These are phyloP conservation scores for Platynereis dumerilii DNA, from an alignment of 2,888 invertebrate genomes.

Conservation along the genomic window DNA sequence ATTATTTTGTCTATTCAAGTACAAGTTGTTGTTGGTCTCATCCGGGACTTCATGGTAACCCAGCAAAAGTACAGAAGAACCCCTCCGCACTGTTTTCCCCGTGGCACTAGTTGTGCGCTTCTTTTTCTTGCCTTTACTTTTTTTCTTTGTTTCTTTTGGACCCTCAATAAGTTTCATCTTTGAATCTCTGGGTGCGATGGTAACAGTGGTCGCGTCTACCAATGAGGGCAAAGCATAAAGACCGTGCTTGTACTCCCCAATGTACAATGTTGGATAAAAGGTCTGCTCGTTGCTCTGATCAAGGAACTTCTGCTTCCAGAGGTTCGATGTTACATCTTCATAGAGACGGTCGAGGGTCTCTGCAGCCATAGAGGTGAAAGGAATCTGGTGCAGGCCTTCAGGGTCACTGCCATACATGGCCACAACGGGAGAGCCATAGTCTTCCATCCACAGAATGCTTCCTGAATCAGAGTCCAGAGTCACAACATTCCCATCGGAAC, in stretches of 20 bases:
- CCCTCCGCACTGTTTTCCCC: slow-evolving; percentile 43
- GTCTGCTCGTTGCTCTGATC: slow-evolving; percentile 52
- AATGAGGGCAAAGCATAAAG: slow-evolving; percentile 90
- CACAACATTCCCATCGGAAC: slow-evolving; percentile 84
- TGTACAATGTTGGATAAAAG: slow-evolving; percentile 74
- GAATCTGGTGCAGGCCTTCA: slow-evolving; percentile 77
- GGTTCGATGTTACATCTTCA: slow-evolving; percentile 51
- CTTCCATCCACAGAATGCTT: slow-evolving; percentile 80
- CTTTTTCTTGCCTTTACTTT: slow-evolving; percentile 8
- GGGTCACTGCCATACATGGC: slow-evolving; percentile 75
- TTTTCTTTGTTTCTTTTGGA: slow-evolving; percentile 15
- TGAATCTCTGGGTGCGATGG: slow-evolving; percentile 68
- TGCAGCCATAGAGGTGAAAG: slow-evolving; percentile 88
- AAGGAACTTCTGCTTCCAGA: slow-evolving; percentile 56
- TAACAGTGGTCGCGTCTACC: slow-evolving; percentile 83
- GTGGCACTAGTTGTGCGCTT: slow-evolving; percentile 37
- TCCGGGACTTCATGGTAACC: slow-evolving; percentile 61
- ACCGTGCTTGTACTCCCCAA: slow-evolving; percentile 86
- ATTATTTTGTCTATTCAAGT: slow-evolving; percentile 28
- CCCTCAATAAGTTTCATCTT: slow-evolving; percentile 26
- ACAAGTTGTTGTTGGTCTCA: slow-evolving; percentile 46
- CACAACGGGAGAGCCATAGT: slow-evolving; percentile 88
- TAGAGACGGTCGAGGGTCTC: slow-evolving; percentile 72
- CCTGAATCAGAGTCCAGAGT: slow-evolving; percentile 83
- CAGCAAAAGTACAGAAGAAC: slow-evolving; percentile 43